Percentiles rank a stretch among this genome's conserved stretches.
Conservation (phyloP, 2,888 invertebrate species). For the Ceratothoa steindachneri region DNA sequence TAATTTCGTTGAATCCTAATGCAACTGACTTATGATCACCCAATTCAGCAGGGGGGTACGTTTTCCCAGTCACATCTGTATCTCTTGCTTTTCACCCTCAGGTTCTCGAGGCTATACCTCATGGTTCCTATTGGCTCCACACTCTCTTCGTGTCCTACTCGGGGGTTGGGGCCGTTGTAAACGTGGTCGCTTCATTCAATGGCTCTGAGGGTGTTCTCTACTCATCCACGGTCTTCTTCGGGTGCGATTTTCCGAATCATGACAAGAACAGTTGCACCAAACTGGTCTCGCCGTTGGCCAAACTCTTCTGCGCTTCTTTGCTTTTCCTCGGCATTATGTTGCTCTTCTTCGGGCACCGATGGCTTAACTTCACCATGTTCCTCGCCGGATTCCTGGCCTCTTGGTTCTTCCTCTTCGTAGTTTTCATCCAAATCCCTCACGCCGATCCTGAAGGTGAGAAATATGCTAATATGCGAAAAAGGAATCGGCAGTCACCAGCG, state of each 20-base stretch:
- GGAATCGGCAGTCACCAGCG: too few relatives aligned
- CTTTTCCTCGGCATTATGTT: slow-evolving; percentile 38
- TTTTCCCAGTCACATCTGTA: too few relatives aligned
- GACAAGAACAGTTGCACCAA: slow-evolving; percentile 41
- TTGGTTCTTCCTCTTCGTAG: slow-evolving; percentile 39
- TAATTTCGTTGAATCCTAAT: too few relatives aligned
- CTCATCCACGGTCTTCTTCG: slow-evolving; percentile 41
- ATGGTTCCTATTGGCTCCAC: not conserved
- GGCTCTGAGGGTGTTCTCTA: slow-evolving; percentile 33
- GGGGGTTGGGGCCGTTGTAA: slow-evolving; percentile 42
- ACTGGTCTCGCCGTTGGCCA: slow-evolving; percentile 39
- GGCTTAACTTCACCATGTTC: slow-evolving; percentile 48
- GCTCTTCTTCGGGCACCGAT: slow-evolving; percentile 39
- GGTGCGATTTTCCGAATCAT: slow-evolving; percentile 42
- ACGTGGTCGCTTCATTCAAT: slow-evolving; percentile 36
- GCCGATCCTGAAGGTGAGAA: slow-evolving; percentile 28
- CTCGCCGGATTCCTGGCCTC: slow-evolving; percentile 39
- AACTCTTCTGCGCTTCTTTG: slow-evolving; percentile 44
- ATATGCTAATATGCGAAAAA: too few relatives aligned
- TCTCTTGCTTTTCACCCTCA: too few relatives aligned
- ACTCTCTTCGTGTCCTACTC: slow-evolving; percentile 43
- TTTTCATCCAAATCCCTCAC: slow-evolving; percentile 28
- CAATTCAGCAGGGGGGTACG: too few relatives aligned
- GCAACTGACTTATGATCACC: too few relatives aligned
- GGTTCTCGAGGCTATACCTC: too few relatives aligned